phyloP scores from a whole-genome alignment of 2,888 invertebrate species.

The Mesopsocus fuscifrons region DNA sequence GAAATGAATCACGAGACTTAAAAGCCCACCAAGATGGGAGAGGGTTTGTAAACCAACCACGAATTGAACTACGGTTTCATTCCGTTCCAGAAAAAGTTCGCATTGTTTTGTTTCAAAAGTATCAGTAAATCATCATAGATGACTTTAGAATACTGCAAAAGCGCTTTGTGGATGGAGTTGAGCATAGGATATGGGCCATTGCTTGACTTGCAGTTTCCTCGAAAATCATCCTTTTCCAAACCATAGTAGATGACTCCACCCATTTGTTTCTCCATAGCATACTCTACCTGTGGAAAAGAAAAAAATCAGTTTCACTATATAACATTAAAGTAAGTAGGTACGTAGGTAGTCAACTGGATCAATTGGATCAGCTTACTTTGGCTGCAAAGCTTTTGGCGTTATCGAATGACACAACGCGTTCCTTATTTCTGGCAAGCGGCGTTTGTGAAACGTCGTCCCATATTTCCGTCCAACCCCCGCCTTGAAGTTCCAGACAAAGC shows the following conservation, averaged over 20 bases:
- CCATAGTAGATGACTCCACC: constrained; percentile 6
- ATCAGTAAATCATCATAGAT: not conserved
- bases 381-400: not conserved
- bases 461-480: not conserved
- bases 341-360: no score
- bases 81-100: constrained; percentile 2
- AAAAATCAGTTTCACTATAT: no score
- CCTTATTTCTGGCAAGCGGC: not conserved
- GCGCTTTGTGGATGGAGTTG: not conserved
- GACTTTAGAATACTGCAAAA: not conserved
- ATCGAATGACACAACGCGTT: not conserved
- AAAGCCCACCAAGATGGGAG: no score
- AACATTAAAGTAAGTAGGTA: not conserved
- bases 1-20: no score
- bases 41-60: no score
- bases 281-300: not conserved
- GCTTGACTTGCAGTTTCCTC: not conserved
- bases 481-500: not conserved
- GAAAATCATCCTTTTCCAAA: constrained; percentile 7
- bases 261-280: constrained; percentile 1
- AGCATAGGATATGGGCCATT: not conserved
- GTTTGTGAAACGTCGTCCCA: not conserved
- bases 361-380: constrained; percentile 6
- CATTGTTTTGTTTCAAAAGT: not conserved
- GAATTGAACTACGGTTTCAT: not conserved